Evolutionary conservation across 2,113 vertebrate genomes (phyloP), one percentile per base, ranked within the genome.

Genomic region (Cyprinodon brontotheroides): DNA sequence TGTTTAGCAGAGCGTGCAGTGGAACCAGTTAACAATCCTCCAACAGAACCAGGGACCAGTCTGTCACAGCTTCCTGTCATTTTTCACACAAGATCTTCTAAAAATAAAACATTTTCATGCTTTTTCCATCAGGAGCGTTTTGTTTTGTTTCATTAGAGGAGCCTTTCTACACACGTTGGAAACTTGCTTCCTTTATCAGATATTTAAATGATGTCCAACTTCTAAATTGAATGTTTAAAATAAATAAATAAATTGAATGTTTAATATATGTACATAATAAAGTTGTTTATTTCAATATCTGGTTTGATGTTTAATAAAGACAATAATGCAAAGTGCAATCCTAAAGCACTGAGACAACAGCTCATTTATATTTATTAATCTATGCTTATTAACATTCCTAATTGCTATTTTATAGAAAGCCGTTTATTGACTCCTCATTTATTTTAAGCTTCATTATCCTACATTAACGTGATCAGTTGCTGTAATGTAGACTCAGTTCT

Each of bases 1-100:
- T 91, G 89, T 70, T 89, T 80, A 90, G 78, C 85, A 71, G 87
- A 88, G 89, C 88, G 71, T 80, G n/a, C 79, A 79, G 67, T 20
- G 75, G 84, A 83, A 89, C 86, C 84, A 84, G 73, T 86, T 72
- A 85, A 83, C 87, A 82, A 72, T 88, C 85, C 86, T 68, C 75
- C 68, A 66, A 86, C 78, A 67, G 77, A 81, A 70, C n/a, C 66
- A 83, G 81, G 84, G 74, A 72, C 41, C 20, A 88, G 87, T 82
- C 79, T 91, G 86, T 80, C 71, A 20, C 40, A 74, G 43, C 60
- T 65, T 36, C 65, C 61, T 59, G 47, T 65, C 67, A 79, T 81
- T 78, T 82, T 78, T 79, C 47, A 67, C 62, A 47, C 67, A 68
- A 40, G 45, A 71, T 59, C 69, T 77, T 74, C 70, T 84, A 77